A percentile compares a stretch with the other conserved stretches of the same genome.
Conservation (phyloP, 2,113 vertebrate genomes). For the Cichladusa arquata region DNA sequence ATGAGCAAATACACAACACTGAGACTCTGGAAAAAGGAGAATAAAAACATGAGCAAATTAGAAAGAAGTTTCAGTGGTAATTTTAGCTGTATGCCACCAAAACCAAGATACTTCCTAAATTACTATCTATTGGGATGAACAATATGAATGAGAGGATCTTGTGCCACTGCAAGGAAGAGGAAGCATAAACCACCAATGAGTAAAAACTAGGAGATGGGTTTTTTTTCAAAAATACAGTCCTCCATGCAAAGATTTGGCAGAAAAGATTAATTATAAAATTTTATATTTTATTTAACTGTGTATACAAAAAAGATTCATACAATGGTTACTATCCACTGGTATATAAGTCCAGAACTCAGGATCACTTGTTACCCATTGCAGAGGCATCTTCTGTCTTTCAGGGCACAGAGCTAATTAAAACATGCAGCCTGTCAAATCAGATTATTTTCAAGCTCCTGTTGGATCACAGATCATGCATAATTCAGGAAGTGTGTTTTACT, state of each 20-base stretch:
- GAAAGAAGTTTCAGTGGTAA: background rate
- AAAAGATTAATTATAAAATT: background rate
- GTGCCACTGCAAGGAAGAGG: background rate
- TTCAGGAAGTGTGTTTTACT: background rate
- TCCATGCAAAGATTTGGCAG: background rate
- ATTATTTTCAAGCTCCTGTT: background rate
- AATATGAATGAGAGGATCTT: background rate
- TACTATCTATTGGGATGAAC: background rate
- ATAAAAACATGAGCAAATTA: background rate
- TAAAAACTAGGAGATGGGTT: background rate
- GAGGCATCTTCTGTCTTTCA: background rate
- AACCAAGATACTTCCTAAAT: background rate
- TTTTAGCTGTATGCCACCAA: background rate
- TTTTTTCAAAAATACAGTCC: background rate
- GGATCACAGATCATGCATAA: background rate
- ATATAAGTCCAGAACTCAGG: background rate
- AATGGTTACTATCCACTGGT: background rate
- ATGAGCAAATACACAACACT: background rate
- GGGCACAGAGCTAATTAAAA: background rate
- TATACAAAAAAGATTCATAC: background rate
- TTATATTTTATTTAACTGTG: background rate
- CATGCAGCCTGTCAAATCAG: background rate
- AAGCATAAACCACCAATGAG: background rate
- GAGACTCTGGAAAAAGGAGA: background rate
- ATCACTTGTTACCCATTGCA: background rate